Evolutionary conservation across 1,140 invertebrate species (phyloP).

Genomic region (Stenopsyche tienmushanensis): DNA sequence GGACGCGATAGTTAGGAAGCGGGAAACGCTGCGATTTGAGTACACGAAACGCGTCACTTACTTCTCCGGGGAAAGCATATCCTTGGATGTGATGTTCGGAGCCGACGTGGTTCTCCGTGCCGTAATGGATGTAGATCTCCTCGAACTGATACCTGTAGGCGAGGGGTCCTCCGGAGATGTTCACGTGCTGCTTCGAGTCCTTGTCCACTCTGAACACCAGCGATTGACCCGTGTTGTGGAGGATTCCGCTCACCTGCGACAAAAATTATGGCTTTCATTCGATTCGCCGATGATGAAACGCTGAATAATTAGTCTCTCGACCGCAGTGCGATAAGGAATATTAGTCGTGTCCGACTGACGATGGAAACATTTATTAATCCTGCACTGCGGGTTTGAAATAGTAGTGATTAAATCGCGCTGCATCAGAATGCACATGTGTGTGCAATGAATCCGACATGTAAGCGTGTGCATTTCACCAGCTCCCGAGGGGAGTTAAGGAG

Average conservation of each 20-base stretch:
- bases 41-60: no score
- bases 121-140: conserved; percentile 94
- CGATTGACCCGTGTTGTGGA: conserved; percentile 89
- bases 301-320: no score
- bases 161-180: conserved; percentile 93
- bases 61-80: conserved; percentile 92
- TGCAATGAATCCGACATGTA: not conserved
- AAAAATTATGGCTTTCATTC: no score
- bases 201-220: conserved; percentile 88
- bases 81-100: conserved; percentile 93
- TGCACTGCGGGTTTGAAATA: not conserved
- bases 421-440: conserved; percentile 1
- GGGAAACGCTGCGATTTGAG: no score
- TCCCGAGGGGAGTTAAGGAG: no score
- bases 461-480: no score
- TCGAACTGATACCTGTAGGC: conserved; percentile 94
- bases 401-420: not conserved
- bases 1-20: no score
- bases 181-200: conserved; percentile 79
- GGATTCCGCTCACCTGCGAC: conserved; percentile 78
- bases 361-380: conserved; percentile 2
- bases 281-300: no score
- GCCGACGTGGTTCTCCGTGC: conserved; percentile 79
- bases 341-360: not conserved
- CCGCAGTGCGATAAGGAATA: no score